Base-by-base conservation (phyloP, 2,113 vertebrate genomes). In the Rhizomys pruinosus region DNA sequence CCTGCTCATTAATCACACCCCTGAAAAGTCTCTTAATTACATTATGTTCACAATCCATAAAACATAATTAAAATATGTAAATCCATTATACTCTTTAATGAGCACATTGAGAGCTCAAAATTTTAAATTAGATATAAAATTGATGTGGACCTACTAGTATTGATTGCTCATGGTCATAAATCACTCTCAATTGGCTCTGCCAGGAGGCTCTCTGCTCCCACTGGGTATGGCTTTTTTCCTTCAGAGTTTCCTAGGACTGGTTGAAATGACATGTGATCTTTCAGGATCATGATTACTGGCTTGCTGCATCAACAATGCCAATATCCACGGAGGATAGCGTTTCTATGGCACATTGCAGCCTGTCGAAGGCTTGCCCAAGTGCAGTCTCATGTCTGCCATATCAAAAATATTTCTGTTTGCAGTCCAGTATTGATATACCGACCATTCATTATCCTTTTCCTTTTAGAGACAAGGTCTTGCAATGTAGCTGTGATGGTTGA, bases 1-100 rank as follows among this genome's bases (percentile, higher is more conserved):
- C 89, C 94, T 81, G 82, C 88, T 97, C 97, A 97, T 98, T 98
- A 97, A 98, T 98, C 97, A 97, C 92, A 81, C 78, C 92, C 96
- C 90, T 96, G 97, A 97, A 97, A 98, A 97, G 42, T 85, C 93
- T 94, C 94, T 96, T 97, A 98, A 98, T 98, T 97, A 97, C 97
- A 97, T 98, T 98, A 97, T 98, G 97, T 97, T 98, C 97, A 96
- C 95, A 97, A 98, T 98, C 98, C 96, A 98, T 98, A 98, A 98
- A 98, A 96, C 97, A 97, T 98, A 98, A 98, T 98, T 98, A 98
- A 98, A 98, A 98, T 98, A 98, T 98, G 97, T 98, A 98, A 98
- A 98, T 98, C 97, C 97, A 97, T 98, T 98, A 97, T 98, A 96
- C 96, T 97, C 97, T 98, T 98, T 98, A 98, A 98, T 97, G 97